Base-by-base conservation (phyloP, 23 tunicate species). In the Trididemnum clinides region DNA sequence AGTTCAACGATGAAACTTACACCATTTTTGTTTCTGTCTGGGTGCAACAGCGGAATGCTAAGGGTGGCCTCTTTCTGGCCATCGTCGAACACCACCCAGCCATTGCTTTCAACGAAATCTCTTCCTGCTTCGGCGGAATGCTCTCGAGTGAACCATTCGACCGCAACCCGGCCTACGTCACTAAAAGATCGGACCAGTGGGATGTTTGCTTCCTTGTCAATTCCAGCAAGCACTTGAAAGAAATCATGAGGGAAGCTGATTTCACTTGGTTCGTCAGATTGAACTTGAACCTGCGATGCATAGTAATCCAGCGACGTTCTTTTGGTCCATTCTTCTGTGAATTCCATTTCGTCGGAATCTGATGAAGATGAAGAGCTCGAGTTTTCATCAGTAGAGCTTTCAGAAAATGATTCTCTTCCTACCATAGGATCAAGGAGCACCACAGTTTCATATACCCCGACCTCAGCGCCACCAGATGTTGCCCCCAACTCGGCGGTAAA, bases 371-470 rank as follows among this genome's bases (percentile, higher is more conserved):
- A 83, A 6, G 38, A 37, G 25, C 32, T 18, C 0, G 76, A 57
- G 31, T 33, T 33, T 1, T 81, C 50, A 12, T 58, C 33, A 7
- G 75, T 39, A 21, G 81, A 44, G 25, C 21, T 25, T 33, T 26
- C 30, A n/a, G 21, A 19, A 12, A 58, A 57, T 1, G 62, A 28
- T 31, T 26, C 28, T 50, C 72, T 38, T 22, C 51, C 1, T 2
- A 33, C 23, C 10, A 70, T 33, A 0, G 97, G 90, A 31, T 78
- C 87, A 0, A 94, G 37, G 21, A 85, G 72, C 33, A 94, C 94
- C 33, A 90, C 94, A 4, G 94, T 94, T 54, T 94, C 98, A 64
- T 94, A 94, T 30, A 89, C 19, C 28, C 98, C 98, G 6, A 94
- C 88, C 22, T 94, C 98, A 2, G 89, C 98, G 39, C 72, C 98